Percentiles rank a stretch among this genome's conserved stretches.
These are phyloP conservation scores for Leucoraja erinaceus DNA, from an alignment of 2,113 vertebrate species.

Conservation along the genomic window DNA sequence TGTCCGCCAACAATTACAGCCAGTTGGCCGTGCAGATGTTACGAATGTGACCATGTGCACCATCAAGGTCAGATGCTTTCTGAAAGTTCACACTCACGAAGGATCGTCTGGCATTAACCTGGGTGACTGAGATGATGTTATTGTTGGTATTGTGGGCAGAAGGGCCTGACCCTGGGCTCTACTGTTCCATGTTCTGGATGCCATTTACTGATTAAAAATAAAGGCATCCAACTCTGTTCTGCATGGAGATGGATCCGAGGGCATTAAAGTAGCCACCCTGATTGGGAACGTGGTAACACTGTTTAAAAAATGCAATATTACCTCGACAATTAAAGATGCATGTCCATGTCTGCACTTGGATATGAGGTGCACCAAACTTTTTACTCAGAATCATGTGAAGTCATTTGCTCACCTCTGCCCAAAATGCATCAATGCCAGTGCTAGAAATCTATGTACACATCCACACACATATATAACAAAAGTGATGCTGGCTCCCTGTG, in stretches of 20 bases:
- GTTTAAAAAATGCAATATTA: not conserved
- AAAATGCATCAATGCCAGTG: not conserved
- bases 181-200: too few relatives aligned
- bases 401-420: not conserved
- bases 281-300: not conserved
- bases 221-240: not conserved
- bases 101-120: too few relatives aligned
- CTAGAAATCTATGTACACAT: not conserved
- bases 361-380: not conserved
- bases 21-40: too few relatives aligned
- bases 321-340: not conserved
- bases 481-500: not conserved
- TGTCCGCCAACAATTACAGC: too few relatives aligned
- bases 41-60: too few relatives aligned
- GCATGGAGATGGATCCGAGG: not conserved
- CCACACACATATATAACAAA: not conserved
- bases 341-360: not conserved
- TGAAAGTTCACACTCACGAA: too few relatives aligned
- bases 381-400: not conserved
- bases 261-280: not conserved
- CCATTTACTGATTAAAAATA: not conserved
- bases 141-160: too few relatives aligned
- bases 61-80: too few relatives aligned
- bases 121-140: too few relatives aligned
- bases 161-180: too few relatives aligned